A percentile compares a stretch with the other conserved stretches of the same genome.
Conservation (phyloP, 1,140 invertebrate species). For the Cyphomyrmex costatus region DNA sequence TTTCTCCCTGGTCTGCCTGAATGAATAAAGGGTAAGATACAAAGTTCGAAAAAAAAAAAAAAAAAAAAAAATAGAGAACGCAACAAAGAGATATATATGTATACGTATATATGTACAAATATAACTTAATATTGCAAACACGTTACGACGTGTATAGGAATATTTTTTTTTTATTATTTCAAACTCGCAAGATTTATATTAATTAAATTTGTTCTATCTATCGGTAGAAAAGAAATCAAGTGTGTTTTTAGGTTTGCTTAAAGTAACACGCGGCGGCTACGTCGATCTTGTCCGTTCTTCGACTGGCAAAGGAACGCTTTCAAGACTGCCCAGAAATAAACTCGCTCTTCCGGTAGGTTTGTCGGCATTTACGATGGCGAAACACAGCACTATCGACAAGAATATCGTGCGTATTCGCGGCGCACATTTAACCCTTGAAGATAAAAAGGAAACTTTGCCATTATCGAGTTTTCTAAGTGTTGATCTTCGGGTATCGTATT, state of each 20-base stretch:
- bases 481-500: constrained; percentile 1
- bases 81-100: not conserved
- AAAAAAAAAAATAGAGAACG: constrained; percentile 21
- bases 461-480: not conserved
- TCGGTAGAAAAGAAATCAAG: not conserved
- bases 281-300: constrained; percentile 61
- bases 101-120: too few species aligned
- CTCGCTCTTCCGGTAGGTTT: constrained; percentile 71
- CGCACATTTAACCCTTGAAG: constrained; percentile 6
- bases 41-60: constrained; percentile 12
- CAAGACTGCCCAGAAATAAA: constrained; percentile 74
- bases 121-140: too few species aligned
- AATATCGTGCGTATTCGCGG: constrained; percentile 52
- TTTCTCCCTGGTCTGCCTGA: not conserved
- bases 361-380: constrained; percentile 54
- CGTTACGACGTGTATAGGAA: not conserved
- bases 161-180: not conserved
- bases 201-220: not conserved
- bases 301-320: constrained; percentile 75
- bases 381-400: constrained; percentile 57
- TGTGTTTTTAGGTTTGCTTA: not conserved
- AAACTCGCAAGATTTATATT: not conserved
- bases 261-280: constrained; percentile 37
- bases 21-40: constrained; percentile 13
- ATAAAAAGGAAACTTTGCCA: constrained; percentile 5